These are phyloP conservation scores for Cantharis flavilabris DNA, from an alignment of 2,888 invertebrate species.

Conservation along the genomic window DNA sequence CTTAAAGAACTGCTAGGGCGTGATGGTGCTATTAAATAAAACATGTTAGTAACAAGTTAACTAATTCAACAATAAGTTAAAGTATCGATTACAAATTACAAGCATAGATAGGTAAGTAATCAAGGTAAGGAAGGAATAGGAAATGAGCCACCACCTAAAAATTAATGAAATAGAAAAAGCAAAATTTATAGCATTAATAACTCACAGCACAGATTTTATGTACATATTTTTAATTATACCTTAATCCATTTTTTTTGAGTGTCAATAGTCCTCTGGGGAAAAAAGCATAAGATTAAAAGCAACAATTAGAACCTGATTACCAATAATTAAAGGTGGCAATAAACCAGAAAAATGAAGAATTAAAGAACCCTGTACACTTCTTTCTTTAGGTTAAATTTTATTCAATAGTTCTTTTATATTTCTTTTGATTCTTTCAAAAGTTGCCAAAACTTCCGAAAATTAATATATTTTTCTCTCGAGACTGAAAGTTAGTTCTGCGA, in stretches of 20 bases:
- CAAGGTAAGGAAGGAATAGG: slow-evolving; percentile 16
- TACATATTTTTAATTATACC: background rate
- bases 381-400: background rate
- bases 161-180: background rate
- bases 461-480: no score
- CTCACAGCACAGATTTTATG: background rate
- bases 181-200: background rate
- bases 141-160: slow-evolving; percentile 40
- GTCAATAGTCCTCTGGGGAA: background rate
- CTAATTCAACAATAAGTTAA: background rate
- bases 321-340: background rate
- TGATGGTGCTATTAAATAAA: slow-evolving; percentile 63
- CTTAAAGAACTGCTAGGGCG: slow-evolving; percentile 88
- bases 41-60: background rate
- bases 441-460: background rate
- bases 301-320: background rate
- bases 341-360: background rate
- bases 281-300: background rate
- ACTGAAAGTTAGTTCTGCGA: no score
- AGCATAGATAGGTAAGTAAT: slow-evolving; percentile 1
- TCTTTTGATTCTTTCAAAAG: background rate
- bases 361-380: background rate
- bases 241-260: background rate
- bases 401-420: background rate
- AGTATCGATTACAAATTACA: background rate